Evolutionary conservation across 2,888 invertebrate genomes (phyloP).

Genomic region (Euplexia lucipara): DNA sequence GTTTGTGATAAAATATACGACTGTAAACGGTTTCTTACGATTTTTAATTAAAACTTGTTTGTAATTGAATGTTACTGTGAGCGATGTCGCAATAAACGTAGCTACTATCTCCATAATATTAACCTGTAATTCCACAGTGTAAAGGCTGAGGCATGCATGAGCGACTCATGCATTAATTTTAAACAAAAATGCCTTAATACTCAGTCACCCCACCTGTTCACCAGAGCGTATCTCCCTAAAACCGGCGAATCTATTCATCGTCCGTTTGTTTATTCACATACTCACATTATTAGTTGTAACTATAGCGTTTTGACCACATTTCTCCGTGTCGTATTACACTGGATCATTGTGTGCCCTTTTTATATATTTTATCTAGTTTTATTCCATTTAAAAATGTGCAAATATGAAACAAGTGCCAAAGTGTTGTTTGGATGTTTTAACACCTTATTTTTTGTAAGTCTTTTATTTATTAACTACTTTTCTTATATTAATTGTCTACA

Average conservation of each 20-base stretch:
- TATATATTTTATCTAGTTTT: constrained; percentile 5
- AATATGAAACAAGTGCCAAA: constrained; percentile 91
- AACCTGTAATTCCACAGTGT: constrained; percentile 54
- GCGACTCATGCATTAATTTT: constrained; percentile 85
- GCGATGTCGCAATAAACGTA: constrained; percentile 32
- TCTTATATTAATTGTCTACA: neutral
- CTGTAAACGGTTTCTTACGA: constrained; percentile 24
- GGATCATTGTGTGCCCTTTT: constrained; percentile 37
- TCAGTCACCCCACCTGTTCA: constrained; percentile 90
- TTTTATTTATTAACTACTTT: constrained; percentile 11
- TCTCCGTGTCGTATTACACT: constrained; percentile 56
- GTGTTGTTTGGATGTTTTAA: constrained; percentile 93
- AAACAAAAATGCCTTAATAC: constrained; percentile 90
- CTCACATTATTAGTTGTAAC: constrained; percentile 71
- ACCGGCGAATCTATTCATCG: constrained; percentile 88
- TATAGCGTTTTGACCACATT: constrained; percentile 66
- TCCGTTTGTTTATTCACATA: constrained; percentile 83
- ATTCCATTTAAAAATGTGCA: constrained; percentile 72
- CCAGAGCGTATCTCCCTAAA: constrained; percentile 90
- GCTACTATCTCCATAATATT: constrained; percentile 35
- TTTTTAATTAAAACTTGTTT: constrained; percentile 33
- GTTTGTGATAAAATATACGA: constrained; percentile 49
- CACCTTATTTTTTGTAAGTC: constrained; percentile 92
- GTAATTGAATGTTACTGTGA: neutral
- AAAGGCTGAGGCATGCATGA: constrained; percentile 63